phyloP scores from a whole-genome alignment of 2,797 vertebrate genomes.

The Chromis chromis region DNA sequence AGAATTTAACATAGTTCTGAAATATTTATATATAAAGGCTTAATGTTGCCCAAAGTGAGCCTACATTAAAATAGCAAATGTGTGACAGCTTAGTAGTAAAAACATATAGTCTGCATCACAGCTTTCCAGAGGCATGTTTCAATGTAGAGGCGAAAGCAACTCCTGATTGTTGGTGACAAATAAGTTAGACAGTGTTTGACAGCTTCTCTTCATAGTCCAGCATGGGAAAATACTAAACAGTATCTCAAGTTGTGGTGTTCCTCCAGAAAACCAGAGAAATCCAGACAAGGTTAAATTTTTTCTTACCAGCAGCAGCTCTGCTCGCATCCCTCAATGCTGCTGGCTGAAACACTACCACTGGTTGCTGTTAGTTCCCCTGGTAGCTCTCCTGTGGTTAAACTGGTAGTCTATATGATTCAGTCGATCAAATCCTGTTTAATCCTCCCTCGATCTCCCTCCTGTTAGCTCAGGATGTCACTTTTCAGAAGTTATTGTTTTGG shows the following conservation, averaged over 20 bases:
- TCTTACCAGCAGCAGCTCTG: neutral
- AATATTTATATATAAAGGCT: too few relatives aligned
- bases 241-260: neutral
- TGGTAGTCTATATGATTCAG: neutral
- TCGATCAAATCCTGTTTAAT: neutral
- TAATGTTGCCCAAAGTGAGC: too few relatives aligned
- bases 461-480: neutral
- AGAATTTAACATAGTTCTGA: neutral
- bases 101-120: neutral
- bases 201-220: neutral
- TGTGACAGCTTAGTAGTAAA: neutral
- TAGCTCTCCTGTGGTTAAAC: neutral
- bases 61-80: neutral
- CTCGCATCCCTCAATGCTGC: too few relatives aligned
- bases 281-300: neutral
- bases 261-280: neutral
- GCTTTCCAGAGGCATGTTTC: neutral
- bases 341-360: too few relatives aligned
- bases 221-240: neutral
- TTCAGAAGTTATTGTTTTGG: neutral
- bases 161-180: neutral
- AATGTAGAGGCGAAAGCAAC: neutral
- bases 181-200: neutral
- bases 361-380: neutral
- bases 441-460: neutral